Conservation (phyloP, 2,888 invertebrate species). For the Caenorhabditis becei region DNA sequence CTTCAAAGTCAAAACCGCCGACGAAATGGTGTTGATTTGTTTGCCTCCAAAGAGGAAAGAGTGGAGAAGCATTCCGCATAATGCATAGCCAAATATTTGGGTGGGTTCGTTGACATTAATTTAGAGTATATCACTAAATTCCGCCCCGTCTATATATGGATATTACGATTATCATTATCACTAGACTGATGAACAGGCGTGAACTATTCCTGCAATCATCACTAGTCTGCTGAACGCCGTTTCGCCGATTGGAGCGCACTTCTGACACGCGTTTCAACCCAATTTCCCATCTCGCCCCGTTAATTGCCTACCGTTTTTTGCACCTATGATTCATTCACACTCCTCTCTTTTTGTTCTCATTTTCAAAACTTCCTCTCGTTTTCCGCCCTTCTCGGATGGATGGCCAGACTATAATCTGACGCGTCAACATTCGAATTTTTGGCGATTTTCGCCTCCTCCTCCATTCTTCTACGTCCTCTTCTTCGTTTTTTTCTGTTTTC, state of each 20-base stretch:
- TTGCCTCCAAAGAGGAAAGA: slow-evolving; percentile 19
- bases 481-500: not conserved
- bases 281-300: not conserved
- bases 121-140: slow-evolving; percentile 31
- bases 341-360: slow-evolving; percentile 12
- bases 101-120: slow-evolving; percentile 41
- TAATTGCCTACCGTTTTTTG: not conserved
- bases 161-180: slow-evolving; percentile 19
- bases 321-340: slow-evolving; percentile 23
- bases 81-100: slow-evolving; percentile 61
- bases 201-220: too few relatives aligned
- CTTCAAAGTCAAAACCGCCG: slow-evolving; percentile 36
- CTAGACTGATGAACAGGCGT: too few relatives aligned
- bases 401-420: slow-evolving; percentile 21
- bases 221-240: too few relatives aligned
- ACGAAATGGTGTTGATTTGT: slow-evolving; percentile 11
- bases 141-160: not conserved
- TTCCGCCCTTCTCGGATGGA: not conserved
- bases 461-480: not conserved
- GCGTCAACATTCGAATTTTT: slow-evolving; percentile 23
- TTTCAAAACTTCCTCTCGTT: slow-evolving; percentile 5
- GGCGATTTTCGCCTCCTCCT: too few relatives aligned
- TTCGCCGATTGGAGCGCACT: too few relatives aligned
- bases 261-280: not conserved
- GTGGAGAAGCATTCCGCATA: slow-evolving; percentile 25